These are phyloP conservation scores for Suillia variegata DNA, from an alignment of 2,888 invertebrate species.

Conservation along the genomic window DNA sequence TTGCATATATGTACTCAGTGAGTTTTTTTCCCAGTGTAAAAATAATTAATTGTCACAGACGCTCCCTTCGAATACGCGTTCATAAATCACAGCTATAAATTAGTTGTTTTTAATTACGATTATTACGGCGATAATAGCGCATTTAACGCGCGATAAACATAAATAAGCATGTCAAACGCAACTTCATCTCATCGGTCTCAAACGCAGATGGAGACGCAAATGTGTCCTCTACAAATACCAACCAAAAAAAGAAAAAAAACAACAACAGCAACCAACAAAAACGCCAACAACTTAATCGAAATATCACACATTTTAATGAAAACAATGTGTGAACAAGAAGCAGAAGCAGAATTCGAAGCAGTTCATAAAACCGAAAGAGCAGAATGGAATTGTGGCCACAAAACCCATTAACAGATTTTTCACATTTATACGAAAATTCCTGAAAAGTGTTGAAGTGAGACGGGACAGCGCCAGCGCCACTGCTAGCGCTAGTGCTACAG, in stretches of 20 bases:
- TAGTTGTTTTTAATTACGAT: conserved; percentile 57
- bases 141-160: conserved; percentile 57
- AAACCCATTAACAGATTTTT: conserved; percentile 44
- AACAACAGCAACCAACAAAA: conserved; percentile 22
- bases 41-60: not conserved
- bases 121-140: conserved; percentile 56
- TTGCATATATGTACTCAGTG: not conserved
- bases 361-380: not conserved
- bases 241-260: no score
- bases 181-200: no score
- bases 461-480: conserved; percentile 15
- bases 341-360: no score
- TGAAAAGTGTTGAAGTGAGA: conserved; percentile 32
- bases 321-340: conserved; percentile 56
- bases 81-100: conserved; percentile 57
- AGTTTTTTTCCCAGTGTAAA: not conserved
- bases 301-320: conserved; percentile 46
- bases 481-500: not conserved
- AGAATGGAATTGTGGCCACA: not conserved
- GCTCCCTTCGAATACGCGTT: conserved; percentile 24
- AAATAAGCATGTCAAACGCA: conserved; percentile 56
- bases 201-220: conserved; percentile 38
- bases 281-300: not conserved
- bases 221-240: not conserved
- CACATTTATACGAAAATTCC: conserved; percentile 34